phyloP scores from a whole-genome alignment of 2,797 vertebrate species.

The Gambusia yucatana region DNA sequence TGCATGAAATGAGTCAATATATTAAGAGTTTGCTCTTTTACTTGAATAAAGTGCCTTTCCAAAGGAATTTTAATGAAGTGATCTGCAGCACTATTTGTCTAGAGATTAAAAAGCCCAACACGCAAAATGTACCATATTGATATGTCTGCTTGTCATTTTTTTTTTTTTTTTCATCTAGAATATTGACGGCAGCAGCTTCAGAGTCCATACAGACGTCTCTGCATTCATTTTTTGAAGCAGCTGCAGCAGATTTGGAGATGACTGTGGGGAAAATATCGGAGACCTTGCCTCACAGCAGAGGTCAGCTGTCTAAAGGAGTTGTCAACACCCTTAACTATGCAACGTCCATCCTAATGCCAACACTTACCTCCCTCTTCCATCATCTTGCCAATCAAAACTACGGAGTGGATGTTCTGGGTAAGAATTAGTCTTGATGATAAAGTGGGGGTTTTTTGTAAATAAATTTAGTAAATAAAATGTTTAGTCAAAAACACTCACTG shows the following conservation, averaged over 20 bases:
- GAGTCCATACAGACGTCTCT: conserved; percentile 85
- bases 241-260: conserved; percentile 90
- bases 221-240: conserved; percentile 88
- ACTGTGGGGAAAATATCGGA: conserved; percentile 86
- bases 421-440: conserved; percentile 26
- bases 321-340: conserved; percentile 88
- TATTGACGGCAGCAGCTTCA: conserved; percentile 85
- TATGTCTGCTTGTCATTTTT: not conserved
- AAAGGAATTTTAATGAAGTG: not conserved
- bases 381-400: conserved; percentile 88
- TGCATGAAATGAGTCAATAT: not conserved
- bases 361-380: conserved; percentile 91
- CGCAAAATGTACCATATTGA: not conserved
- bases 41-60: not conserved
- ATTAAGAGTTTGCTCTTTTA: not conserved
- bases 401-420: conserved; percentile 89
- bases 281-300: conserved; percentile 84
- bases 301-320: conserved; percentile 83
- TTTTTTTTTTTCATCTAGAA: conserved; percentile 67
- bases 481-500: conserved; percentile 4
- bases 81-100: not conserved
- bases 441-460: not conserved
- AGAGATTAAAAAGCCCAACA: not conserved
- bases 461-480: not conserved
- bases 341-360: conserved; percentile 88